A percentile compares a stretch with the other conserved stretches of the same genome.
These are phyloP conservation scores for Cephus cinctus DNA, from an alignment of 1,140 invertebrate species.

Conservation along the genomic window DNA sequence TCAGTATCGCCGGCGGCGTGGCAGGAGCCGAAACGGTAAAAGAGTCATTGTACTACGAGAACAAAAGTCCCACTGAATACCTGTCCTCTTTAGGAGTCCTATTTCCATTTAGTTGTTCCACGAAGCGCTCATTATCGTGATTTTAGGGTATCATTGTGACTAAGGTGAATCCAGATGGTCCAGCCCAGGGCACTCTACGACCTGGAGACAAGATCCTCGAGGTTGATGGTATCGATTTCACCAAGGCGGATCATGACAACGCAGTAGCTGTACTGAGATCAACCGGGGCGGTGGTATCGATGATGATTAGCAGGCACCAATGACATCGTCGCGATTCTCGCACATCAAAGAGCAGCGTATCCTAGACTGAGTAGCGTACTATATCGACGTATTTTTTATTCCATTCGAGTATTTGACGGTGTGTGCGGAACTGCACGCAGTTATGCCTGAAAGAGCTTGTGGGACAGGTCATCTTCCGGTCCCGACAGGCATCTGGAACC, in stretches of 20 bases:
- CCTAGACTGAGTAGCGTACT: slow-evolving; percentile 23
- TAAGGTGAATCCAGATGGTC: slow-evolving; percentile 57
- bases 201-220: slow-evolving; percentile 64
- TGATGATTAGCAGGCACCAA: slow-evolving; percentile 58
- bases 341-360: slow-evolving; percentile 5
- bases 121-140: no score
- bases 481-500: neutral
- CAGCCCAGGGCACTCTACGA: slow-evolving; percentile 56
- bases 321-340: slow-evolving; percentile 21
- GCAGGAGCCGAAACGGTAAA: slow-evolving; percentile 50
- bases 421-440: neutral
- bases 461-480: neutral
- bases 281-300: slow-evolving; percentile 55
- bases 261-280: slow-evolving; percentile 56
- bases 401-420: neutral
- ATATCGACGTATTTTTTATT: slow-evolving; percentile 13
- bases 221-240: slow-evolving; percentile 64
- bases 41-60: no score
- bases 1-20: slow-evolving; percentile 51
- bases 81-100: no score
- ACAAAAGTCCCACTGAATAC: no score
- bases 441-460: neutral
- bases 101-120: no score
- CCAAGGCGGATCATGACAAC: slow-evolving; percentile 57
- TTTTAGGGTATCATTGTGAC: slow-evolving; percentile 62